Conservation (phyloP, 2,888 invertebrate species). For the Eupithecia dodoneata region DNA sequence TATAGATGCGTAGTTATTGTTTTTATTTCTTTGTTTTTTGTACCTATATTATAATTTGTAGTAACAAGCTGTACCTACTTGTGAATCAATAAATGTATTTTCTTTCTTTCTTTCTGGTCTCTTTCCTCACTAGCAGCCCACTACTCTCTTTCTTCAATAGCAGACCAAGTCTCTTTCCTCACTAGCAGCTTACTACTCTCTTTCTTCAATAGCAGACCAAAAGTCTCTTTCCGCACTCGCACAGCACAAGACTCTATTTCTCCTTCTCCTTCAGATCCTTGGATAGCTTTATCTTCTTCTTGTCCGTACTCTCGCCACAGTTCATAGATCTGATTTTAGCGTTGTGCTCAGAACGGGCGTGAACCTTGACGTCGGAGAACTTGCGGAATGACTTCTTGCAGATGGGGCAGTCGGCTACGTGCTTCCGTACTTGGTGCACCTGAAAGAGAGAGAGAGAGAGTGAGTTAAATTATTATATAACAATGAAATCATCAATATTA, state of each 20-base stretch:
- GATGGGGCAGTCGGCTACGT: constrained; percentile 8
- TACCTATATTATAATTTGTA: too few species aligned
- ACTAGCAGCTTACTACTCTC: neutral
- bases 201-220: neutral
- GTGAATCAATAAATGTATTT: too few species aligned
- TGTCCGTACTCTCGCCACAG: neutral
- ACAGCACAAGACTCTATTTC: neutral
- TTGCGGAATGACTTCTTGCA: constrained; percentile 5
- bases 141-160: neutral
- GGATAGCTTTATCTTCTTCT: neutral
- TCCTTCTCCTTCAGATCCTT: neutral
- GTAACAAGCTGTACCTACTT: too few species aligned
- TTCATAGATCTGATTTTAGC: neutral
- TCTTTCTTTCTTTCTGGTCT: neutral
- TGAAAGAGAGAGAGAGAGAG: neutral
- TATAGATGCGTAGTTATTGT: too few species aligned
- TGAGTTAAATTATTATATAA: neutral
- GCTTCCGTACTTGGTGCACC: constrained; percentile 1
- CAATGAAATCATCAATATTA: neutral
- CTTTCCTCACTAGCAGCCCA: neutral
- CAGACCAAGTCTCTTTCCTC: neutral
- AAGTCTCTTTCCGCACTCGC: too few species aligned
- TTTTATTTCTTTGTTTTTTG: too few species aligned
- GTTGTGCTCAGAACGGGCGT: neutral
- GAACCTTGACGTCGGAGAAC: neutral